These are phyloP conservation scores for Limnephilus auricula DNA, from an alignment of 2,888 invertebrate genomes.

Conservation along the genomic window DNA sequence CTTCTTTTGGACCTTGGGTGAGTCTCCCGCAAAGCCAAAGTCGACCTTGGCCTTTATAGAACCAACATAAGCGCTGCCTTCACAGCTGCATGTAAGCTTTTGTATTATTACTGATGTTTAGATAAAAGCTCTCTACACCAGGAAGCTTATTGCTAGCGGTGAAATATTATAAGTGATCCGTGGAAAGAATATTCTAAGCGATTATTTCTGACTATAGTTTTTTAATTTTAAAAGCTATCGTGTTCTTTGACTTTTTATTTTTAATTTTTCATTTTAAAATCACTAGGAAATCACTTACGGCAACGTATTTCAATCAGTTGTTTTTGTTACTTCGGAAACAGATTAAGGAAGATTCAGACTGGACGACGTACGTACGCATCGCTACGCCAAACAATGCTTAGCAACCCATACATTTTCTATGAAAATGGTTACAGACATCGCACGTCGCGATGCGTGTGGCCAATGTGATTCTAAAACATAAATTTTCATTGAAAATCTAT, in stretches of 20 bases:
- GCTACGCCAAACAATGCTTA: too few relatives aligned
- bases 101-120: slow-evolving; percentile 52
- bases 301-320: too few relatives aligned
- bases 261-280: too few relatives aligned
- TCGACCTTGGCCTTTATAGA: slow-evolving; percentile 51
- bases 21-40: slow-evolving; percentile 51
- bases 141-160: slow-evolving; percentile 43
- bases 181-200: background rate
- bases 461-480: too few relatives aligned
- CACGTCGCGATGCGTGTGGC: too few relatives aligned
- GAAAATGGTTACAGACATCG: too few relatives aligned
- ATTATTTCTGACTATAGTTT: background rate
- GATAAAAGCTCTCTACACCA: slow-evolving; percentile 47
- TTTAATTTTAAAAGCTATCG: background rate
- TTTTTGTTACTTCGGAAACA: too few relatives aligned
- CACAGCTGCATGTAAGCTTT: slow-evolving; percentile 41
- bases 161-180: slow-evolving; percentile 14
- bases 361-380: too few relatives aligned
- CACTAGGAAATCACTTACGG: too few relatives aligned
- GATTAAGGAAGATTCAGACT: too few relatives aligned
- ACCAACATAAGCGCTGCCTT: background rate
- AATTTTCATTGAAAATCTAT: too few relatives aligned
- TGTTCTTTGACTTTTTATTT: background rate
- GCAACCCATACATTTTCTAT: too few relatives aligned
- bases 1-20: slow-evolving; percentile 55